phyloP scores from a whole-genome alignment of 2,888 invertebrate genomes.

The Chloroclystis v-ata region DNA sequence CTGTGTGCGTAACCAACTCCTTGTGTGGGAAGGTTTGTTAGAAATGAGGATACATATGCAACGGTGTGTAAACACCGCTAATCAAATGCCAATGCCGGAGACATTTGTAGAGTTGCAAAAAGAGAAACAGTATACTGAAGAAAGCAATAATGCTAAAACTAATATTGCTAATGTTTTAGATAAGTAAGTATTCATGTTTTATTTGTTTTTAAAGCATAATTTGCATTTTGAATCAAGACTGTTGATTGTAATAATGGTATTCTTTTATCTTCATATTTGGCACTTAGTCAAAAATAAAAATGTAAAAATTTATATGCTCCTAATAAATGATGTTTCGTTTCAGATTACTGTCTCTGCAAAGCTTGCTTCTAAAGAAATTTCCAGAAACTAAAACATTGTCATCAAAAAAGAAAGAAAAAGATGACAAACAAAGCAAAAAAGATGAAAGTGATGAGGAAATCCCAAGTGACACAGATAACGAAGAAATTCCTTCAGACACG shows the following conservation, averaged over 20 bases:
- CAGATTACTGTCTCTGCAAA: conserved; percentile 64
- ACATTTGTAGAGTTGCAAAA: conserved; percentile 66
- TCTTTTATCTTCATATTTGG: too few species aligned
- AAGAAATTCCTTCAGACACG: conserved; percentile 82
- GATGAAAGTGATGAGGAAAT: conserved; percentile 66
- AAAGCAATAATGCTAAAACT: conserved; percentile 69
- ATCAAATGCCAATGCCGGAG: conserved; percentile 86
- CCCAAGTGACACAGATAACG: conserved; percentile 77
- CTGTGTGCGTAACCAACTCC: conserved; percentile 83
- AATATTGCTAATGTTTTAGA: conserved; percentile 80
- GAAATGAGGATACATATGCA: conserved; percentile 93
- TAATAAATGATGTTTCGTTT: conserved; percentile 39
- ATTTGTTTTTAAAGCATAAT: too few species aligned
- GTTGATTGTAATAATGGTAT: too few species aligned
- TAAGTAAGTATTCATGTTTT: conserved; percentile 67
- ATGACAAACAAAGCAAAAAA: conserved; percentile 26
- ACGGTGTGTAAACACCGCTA: conserved; percentile 85
- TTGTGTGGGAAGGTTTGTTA: conserved; percentile 90
- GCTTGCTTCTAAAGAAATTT: conserved; percentile 77
- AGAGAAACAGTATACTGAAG: conserved; percentile 72
- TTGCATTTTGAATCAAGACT: too few species aligned
- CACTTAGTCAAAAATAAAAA: too few species aligned
- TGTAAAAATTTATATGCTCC: too few species aligned
- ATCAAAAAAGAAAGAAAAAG: conserved; percentile 40
- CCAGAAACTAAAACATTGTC: conserved; percentile 82